Conservation (phyloP, 2,113 vertebrate genomes). For the Herpailurus yagouaroundi region DNA sequence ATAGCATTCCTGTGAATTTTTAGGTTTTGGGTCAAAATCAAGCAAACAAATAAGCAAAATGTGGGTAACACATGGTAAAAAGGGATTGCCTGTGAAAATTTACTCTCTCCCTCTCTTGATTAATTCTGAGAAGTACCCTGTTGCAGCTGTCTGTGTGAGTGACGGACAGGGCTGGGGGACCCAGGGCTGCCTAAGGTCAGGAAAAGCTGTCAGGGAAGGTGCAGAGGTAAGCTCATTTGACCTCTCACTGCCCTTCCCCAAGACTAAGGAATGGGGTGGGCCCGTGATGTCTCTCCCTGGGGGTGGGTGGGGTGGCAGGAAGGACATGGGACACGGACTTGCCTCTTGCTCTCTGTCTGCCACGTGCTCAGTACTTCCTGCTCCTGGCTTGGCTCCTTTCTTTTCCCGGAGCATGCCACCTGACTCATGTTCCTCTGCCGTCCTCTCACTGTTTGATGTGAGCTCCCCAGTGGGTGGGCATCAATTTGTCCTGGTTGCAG, state of each 20-base stretch:
- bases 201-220: background rate
- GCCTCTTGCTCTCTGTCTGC: background rate
- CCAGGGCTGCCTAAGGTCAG: background rate
- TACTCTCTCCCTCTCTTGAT: background rate
- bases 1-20: background rate
- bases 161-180: background rate
- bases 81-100: background rate
- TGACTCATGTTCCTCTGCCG: background rate
- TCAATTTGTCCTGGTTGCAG: background rate
- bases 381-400: background rate
- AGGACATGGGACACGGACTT: background rate
- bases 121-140: background rate
- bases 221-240: background rate
- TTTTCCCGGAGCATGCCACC: background rate
- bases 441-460: background rate
- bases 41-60: background rate
- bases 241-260: background rate
- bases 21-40: background rate
- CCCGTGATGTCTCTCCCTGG: background rate
- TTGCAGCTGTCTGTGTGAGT: background rate
- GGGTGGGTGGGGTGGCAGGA: background rate
- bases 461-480: background rate
- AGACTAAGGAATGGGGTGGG: background rate
- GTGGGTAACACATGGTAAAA: background rate
- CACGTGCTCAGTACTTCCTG: background rate